Percentiles rank a stretch among this genome's conserved stretches.
These are phyloP conservation scores for Linyphia triangularis DNA, from an alignment of 2,888 invertebrate genomes.

Conservation along the genomic window DNA sequence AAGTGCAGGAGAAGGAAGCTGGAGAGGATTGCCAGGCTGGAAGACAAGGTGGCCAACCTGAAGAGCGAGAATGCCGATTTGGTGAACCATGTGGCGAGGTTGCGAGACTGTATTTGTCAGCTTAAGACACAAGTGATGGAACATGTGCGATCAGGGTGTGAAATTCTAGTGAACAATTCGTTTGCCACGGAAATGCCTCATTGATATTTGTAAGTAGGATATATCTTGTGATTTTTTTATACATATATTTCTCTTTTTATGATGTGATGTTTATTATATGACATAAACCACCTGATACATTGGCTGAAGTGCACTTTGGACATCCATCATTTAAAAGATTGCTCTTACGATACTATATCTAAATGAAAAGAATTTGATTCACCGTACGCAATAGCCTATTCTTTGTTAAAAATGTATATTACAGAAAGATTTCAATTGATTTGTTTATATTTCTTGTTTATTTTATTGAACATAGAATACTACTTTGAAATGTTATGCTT, in stretches of 20 bases:
- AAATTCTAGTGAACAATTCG: conserved; percentile 82
- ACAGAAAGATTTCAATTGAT: no score
- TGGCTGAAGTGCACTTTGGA: conserved; percentile 18
- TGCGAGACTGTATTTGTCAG: conserved; percentile 93
- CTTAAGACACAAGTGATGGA: conserved; percentile 96
- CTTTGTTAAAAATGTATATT: no score
- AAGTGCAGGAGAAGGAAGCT: conserved; percentile 97
- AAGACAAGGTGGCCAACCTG: conserved; percentile 93
- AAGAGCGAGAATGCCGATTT: conserved; percentile 94
- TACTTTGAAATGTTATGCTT: no score
- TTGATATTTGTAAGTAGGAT: conserved; percentile 35
- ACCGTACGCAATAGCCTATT: no score
- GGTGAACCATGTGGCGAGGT: conserved; percentile 88
- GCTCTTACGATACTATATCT: neutral
- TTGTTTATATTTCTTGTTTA: no score
- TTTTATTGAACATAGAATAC: no score
- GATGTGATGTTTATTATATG: conserved; percentile 33
- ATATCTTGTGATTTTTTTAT: conserved; percentile 43
- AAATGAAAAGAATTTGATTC: neutral
- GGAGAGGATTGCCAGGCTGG: conserved; percentile 95
- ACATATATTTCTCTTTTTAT: conserved; percentile 17
- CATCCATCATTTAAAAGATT: neutral
- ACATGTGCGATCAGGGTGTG: conserved; percentile 95
- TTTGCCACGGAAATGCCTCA: neutral
- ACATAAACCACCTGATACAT: conserved; percentile 55